Evolutionary conservation across 2,888 invertebrate genomes (phyloP), one percentile per base, ranked within the genome.

Genomic region (Arctia plantaginis): DNA sequence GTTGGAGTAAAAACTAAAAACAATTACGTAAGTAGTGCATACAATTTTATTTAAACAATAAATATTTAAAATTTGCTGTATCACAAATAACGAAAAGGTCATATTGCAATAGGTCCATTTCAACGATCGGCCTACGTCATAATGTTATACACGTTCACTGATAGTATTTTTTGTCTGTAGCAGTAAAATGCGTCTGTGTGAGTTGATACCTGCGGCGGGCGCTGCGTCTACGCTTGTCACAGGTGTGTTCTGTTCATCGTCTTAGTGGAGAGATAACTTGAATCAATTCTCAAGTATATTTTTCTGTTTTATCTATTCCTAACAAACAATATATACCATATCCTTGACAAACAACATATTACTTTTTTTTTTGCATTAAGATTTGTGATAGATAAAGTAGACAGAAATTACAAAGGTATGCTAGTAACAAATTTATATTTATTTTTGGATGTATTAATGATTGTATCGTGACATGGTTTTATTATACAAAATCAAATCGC

Each of bases 191-290:
- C 12, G 70, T 12, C 13, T 59, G 73, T 74, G 76, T 80, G 76
- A 30, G 76, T 77, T 77, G 72, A 74, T 83, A 83, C 84, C 83
- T 82, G 84, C 80, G 35, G 23, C 23, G 13, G 51, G 59, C 59
- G 27, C 59, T 59, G 44, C 67, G 80, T 74, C 62, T 72, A 47
- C 78, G 78, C 74, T 51, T 77, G 66, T 71, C 78, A 69, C 77
- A 82, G 83, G 85, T 85, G 82, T 70, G 66, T 27, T 51, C 41
- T 66, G 69, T 1, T n/a, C n/a, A n/a, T n/a, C 75, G 67, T 74
- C 47, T 62, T 12, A 7, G 20, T 64, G 33, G 77, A 55, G 47
- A 33, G 71, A 33, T 66, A 62, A 73, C 67, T 23, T 67, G 15
- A 59, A 51, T 23, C 51, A 8, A 55, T 10, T 55, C 23, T 55